These are phyloP conservation scores for Thamnophis sirtalis DNA, from an alignment of 2,113 vertebrate genomes.

Conservation along the genomic window DNA sequence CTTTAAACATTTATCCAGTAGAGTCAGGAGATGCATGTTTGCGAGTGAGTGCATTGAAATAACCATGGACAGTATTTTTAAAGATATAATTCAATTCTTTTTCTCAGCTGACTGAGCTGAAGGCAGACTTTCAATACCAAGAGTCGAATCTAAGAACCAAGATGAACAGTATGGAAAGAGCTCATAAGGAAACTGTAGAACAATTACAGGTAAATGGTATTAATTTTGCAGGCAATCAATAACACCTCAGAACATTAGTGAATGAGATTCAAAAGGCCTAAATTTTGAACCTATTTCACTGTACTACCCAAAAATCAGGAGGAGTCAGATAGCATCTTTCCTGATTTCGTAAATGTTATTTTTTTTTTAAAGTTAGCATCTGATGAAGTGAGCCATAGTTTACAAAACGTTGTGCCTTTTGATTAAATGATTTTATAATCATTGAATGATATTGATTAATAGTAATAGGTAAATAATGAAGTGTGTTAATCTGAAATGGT, in stretches of 20 bases:
- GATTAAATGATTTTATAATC: background rate
- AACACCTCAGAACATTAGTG: background rate
- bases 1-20: background rate
- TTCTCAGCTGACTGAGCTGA: constrained; percentile 89
- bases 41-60: background rate
- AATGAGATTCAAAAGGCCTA: background rate
- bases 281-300: background rate
- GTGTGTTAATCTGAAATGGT: background rate
- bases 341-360: background rate
- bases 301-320: background rate
- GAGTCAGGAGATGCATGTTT: background rate
- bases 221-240: constrained; percentile 9
- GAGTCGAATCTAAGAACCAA: constrained; percentile 96
- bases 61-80: background rate
- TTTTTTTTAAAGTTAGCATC: background rate
- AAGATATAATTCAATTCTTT: background rate
- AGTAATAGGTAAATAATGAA: background rate
- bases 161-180: constrained; percentile 99
- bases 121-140: constrained; percentile 98
- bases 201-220: constrained; percentile 82
- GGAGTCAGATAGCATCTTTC: background rate
- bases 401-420: background rate
- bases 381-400: background rate
- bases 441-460: background rate
- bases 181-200: constrained; percentile 96